Conservation (phyloP, 2,888 invertebrate species). For the Stomorhina lunata region DNA sequence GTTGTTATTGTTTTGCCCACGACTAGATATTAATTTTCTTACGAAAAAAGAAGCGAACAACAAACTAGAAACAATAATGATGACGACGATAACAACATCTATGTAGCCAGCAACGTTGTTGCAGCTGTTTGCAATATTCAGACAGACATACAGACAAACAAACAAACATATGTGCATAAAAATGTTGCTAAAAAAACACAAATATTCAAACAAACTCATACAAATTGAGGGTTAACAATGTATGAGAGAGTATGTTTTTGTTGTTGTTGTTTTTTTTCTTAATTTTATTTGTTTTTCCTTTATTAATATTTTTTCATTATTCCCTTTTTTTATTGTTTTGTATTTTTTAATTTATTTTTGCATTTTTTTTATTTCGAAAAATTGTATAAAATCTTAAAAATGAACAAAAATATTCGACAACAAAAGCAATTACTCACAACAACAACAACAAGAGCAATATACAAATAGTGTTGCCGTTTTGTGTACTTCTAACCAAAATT, state of each 20-base stretch:
- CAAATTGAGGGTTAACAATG: too few species aligned
- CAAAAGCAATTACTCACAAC: neutral
- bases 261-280: conserved; percentile 44
- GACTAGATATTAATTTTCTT: conserved; percentile 53
- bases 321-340: conserved; percentile 57
- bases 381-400: conserved; percentile 33
- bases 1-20: conserved; percentile 48
- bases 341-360: conserved; percentile 60
- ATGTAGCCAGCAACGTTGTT: conserved; percentile 38
- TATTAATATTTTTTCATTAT: conserved; percentile 54
- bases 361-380: conserved; percentile 68
- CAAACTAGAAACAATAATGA: conserved; percentile 44
- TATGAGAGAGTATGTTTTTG: conserved; percentile 39
- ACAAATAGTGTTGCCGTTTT: too few species aligned
- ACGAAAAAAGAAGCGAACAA: conserved; percentile 2
- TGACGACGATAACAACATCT: conserved; percentile 31
- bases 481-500: too few species aligned
- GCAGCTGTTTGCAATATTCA: conserved; percentile 63
- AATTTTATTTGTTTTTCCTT: conserved; percentile 66
- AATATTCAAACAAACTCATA: too few species aligned
- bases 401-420: neutral
- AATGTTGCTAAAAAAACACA: too few species aligned
- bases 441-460: neutral
- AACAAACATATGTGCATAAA: too few species aligned
- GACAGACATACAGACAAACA: too few species aligned